Evolutionary conservation across 2,797 vertebrate genomes (phyloP).

Genomic region (Neostethus bicornis): DNA sequence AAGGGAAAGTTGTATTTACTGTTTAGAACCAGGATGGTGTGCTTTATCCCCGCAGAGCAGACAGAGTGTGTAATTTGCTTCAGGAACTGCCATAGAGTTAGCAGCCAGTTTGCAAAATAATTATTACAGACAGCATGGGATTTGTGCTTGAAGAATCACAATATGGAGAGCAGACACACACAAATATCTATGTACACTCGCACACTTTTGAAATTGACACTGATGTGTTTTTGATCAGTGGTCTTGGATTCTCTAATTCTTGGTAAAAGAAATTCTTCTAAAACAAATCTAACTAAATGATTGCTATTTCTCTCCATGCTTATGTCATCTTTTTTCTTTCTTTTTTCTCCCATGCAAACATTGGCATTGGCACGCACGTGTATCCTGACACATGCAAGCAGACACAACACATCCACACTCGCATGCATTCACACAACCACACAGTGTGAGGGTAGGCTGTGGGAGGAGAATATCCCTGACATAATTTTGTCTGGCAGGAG

Average conservation of each 20-base stretch:
- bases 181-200: constrained; percentile 8
- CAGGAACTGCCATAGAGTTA: constrained; percentile 56
- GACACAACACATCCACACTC: constrained; percentile 1
- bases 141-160: constrained; percentile 70
- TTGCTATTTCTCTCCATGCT: constrained; percentile 20
- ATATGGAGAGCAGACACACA: constrained; percentile 55
- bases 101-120: constrained; percentile 67
- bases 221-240: constrained; percentile 2
- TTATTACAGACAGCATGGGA: constrained; percentile 73
- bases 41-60: constrained; percentile 59
- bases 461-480: constrained; percentile 53
- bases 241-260: constrained; percentile 9
- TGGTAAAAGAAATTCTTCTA: constrained; percentile 25
- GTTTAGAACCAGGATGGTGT: constrained; percentile 52
- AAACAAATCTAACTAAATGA: constrained; percentile 38
- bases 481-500: constrained; percentile 73
- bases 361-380: background rate
- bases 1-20: constrained; percentile 48
- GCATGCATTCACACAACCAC: constrained; percentile 1
- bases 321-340: constrained; percentile 28
- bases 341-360: constrained; percentile 26
- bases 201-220: constrained; percentile 14
- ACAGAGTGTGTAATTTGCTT: constrained; percentile 61
- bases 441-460: constrained; percentile 18
- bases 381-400: constrained; percentile 7